Conservation (phyloP, 2,888 invertebrate species). For the Ganaspis brasiliensis region DNA sequence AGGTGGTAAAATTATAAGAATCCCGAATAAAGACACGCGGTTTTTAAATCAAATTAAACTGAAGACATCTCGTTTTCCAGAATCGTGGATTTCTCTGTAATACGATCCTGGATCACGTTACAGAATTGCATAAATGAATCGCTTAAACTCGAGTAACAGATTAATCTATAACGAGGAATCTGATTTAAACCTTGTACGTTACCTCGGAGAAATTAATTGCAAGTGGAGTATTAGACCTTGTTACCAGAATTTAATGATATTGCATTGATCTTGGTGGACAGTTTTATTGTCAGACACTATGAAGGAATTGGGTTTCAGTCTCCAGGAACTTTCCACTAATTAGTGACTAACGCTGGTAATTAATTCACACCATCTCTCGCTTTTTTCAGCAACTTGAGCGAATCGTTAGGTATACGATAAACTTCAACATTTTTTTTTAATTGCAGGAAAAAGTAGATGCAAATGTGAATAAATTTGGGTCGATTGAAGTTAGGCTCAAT, state of each 20-base stretch:
- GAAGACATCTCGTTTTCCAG: conserved; percentile 2
- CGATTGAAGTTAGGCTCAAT: no score
- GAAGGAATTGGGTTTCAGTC: not conserved
- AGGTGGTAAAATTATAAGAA: no score
- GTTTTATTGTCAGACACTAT: conserved; percentile 23
- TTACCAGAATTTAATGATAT: conserved; percentile 40
- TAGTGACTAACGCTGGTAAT: not conserved
- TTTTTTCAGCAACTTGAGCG: no score
- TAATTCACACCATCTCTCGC: not conserved
- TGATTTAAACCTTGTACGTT: conserved; percentile 30
- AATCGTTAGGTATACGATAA: no score
- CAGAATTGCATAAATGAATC: conserved; percentile 2
- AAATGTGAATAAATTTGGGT: no score
- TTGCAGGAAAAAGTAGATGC: no score
- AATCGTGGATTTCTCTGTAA: not conserved
- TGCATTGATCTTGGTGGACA: conserved; percentile 21
- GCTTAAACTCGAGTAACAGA: conserved; percentile 19
- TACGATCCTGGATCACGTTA: conserved; percentile 3
- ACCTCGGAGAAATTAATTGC: conserved; percentile 32
- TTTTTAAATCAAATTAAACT: not conserved
- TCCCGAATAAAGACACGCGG: no score
- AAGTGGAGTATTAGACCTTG: conserved; percentile 18
- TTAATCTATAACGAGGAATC: conserved; percentile 38
- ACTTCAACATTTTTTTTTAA: no score
- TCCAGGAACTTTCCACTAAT: not conserved